Evolutionary conservation across 2,888 invertebrate species (phyloP).

Genomic region (Erannis defoliaria): DNA sequence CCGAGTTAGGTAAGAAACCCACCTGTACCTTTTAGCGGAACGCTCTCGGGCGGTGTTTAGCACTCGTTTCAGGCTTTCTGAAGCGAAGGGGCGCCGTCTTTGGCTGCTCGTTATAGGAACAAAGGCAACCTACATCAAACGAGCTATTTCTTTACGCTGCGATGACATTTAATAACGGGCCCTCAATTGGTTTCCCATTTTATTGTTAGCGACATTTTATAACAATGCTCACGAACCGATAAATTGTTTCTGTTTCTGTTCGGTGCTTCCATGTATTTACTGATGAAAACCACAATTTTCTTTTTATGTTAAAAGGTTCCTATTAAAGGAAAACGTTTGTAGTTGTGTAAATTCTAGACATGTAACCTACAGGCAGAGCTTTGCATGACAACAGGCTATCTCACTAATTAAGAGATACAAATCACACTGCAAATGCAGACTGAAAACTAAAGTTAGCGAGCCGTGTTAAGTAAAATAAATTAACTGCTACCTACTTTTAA

Average conservation of each 20-base stretch:
- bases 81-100: conserved; percentile 56
- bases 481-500: conserved; percentile 27
- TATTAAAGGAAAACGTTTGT: conserved; percentile 8
- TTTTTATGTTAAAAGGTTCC: conserved; percentile 8
- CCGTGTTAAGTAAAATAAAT: conserved; percentile 49
- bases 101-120: conserved; percentile 73
- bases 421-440: conserved; percentile 36
- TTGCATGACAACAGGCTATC: conserved; percentile 38
- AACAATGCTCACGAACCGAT: conserved; percentile 52
- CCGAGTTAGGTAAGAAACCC: conserved; percentile 46
- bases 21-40: conserved; percentile 59
- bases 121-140: conserved; percentile 76
- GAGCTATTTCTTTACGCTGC: conserved; percentile 67
- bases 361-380: background rate
- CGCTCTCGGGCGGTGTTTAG: conserved; percentile 59
- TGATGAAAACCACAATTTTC: conserved; percentile 27
- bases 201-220: conserved; percentile 61
- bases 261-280: conserved; percentile 33
- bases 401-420: conserved; percentile 44
- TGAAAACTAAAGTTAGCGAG: conserved; percentile 35
- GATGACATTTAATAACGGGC: conserved; percentile 69
- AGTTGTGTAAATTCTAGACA: no score
- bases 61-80: conserved; percentile 58
- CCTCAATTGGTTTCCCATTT: conserved; percentile 64
- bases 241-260: conserved; percentile 50